Base-by-base conservation (phyloP, 2,888 invertebrate species). In the Eumacrocentrus americanus region DNA sequence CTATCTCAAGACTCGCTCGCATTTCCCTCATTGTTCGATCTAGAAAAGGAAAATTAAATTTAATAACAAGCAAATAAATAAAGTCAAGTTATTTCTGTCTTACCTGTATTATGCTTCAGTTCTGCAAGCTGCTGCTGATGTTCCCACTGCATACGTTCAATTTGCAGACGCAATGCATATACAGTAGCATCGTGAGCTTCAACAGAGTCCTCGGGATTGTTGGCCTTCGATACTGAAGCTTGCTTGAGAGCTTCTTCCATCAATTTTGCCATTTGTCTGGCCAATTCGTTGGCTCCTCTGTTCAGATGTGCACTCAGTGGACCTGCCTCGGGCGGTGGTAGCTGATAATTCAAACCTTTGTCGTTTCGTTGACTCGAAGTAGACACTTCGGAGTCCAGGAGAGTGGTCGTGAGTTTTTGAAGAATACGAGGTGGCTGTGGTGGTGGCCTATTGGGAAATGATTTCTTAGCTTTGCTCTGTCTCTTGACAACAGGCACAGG, bases 111-210 rank as follows among this genome's bases (percentile, higher is more conserved):
- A 68, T 90, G 89, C 75, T 90, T 91, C 12, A 92, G 74, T 71
- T 92, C 92, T 0, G 84, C 81, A 1, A 94, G 72, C 80, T 93
- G 90, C 68, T 91, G 89, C 59, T 87, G 85, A 70, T 93, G 90
- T 40, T 85, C 83, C 86, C 91, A 90, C 67, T 86, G 85, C 63
- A 86, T 77, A 51, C 87, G 86, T 72, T 93, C 92, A 50, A 91
- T 82, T 79, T 91, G 90, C 66, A 89, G 74, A 68, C 87, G 85
- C 3, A 91, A 77, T 2, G 83, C 77, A 20, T 87, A 83, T 54
- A 88, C 80, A 37, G 86, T 85, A 0, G 90, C 86, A 72, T 88
- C 86, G 6, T 82, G 79, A 50, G 70, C 72, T n/a, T 76, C 74
- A 0, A 66, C 58, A 2, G 67, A 60, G 22, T 65, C 67, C 11